Percentiles rank a stretch among this genome's conserved stretches.
Evolutionary conservation across 2,888 invertebrate genomes (phyloP).

Genomic region (Drosophila testacea): DNA sequence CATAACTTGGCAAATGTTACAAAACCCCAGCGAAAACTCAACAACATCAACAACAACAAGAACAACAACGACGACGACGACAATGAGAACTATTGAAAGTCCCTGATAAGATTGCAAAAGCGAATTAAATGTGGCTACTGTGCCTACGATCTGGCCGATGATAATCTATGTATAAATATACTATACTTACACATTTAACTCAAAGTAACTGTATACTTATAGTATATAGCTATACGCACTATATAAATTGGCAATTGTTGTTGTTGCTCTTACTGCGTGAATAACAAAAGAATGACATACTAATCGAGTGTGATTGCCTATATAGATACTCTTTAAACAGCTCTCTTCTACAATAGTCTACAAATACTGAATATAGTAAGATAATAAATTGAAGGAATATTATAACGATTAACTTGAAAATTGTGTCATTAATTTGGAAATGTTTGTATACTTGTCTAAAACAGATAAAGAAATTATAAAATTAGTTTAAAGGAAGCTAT

Average conservation of each 20-base stretch:
- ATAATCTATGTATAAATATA: conserved; percentile 36
- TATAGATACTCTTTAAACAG: not conserved
- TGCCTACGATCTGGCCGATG: conserved; percentile 24
- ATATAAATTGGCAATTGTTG: conserved; percentile 14
- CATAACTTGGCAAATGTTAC: conserved; percentile 32
- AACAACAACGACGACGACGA: conserved; percentile 3
- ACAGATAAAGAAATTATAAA: no score
- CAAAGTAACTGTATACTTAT: conserved; percentile 16
- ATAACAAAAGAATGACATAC: conserved; percentile 1
- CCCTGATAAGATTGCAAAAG: conserved; percentile 45
- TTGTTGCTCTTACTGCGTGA: conserved; percentile 10
- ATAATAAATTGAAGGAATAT: not conserved
- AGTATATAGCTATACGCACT: conserved; percentile 10
- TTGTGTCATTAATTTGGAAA: not conserved
- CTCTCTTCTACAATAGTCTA: no score
- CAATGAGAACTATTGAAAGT: conserved; percentile 24
- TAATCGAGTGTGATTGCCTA: not conserved
- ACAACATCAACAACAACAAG: conserved; percentile 1
- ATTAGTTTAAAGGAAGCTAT: not conserved
- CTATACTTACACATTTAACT: no score
- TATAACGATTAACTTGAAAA: not conserved
- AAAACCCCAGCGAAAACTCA: conserved; percentile 13
- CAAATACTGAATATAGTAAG: not conserved
- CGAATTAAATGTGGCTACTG: conserved; percentile 36
- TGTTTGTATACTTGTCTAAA: not conserved